Evolutionary conservation across 2,888 invertebrate species (phyloP).

Genomic region (Lissonota sp.): DNA sequence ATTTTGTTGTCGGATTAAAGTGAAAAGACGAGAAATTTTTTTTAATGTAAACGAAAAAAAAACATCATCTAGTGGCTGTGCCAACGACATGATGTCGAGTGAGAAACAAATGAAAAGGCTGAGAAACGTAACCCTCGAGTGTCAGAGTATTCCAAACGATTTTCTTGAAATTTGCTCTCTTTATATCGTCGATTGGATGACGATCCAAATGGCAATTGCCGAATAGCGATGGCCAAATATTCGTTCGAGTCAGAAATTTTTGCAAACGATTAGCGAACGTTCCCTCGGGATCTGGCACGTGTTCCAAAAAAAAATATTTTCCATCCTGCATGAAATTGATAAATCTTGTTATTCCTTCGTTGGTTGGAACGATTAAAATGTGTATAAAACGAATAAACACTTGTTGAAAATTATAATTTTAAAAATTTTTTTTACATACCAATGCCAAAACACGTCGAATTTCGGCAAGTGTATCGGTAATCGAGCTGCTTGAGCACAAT

Average conservation of each 20-base stretch:
- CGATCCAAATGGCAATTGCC: constrained; percentile 77
- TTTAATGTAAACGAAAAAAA: neutral
- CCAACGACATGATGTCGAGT: constrained; percentile 77
- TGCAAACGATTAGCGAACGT: constrained; percentile 74
- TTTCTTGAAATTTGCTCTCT: constrained; percentile 72
- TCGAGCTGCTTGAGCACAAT: constrained; percentile 76
- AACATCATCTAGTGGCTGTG: constrained; percentile 73
- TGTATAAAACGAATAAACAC: neutral
- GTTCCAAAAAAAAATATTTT: constrained; percentile 79
- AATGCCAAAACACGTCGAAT: constrained; percentile 77
- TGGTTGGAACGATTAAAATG: neutral
- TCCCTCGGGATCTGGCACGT: constrained; percentile 73
- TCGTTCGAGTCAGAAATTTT: constrained; percentile 72
- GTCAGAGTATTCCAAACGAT: constrained; percentile 72
- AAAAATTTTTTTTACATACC: constrained; percentile 69
- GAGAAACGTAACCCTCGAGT: constrained; percentile 76
- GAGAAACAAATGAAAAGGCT: constrained; percentile 74
- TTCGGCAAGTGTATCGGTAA: constrained; percentile 73
- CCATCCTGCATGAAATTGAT: constrained; percentile 72
- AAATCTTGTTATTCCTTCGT: neutral
- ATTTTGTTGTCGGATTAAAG: neutral
- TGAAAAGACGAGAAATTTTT: neutral
- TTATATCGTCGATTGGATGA: constrained; percentile 72
- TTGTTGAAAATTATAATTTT: neutral
- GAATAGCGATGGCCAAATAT: constrained; percentile 79